Percentiles rank a stretch among this genome's conserved stretches.
These are phyloP conservation scores for Oeneis ivallda DNA, from an alignment of 2,888 invertebrate species.

Conservation along the genomic window DNA sequence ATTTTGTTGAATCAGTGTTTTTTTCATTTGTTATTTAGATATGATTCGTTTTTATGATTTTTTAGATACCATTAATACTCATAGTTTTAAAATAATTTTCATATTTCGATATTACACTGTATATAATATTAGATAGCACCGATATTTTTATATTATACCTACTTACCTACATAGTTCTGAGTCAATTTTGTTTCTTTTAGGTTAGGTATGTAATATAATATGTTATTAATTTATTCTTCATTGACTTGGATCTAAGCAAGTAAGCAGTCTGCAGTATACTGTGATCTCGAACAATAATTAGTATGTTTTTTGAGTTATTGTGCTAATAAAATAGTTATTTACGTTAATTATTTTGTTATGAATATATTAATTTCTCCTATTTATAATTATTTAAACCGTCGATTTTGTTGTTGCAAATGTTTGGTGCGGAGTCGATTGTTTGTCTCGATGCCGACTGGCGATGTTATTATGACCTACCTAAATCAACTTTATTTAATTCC, in stretches of 20 bases:
- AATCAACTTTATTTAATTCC: no score
- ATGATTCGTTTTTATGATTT: neutral
- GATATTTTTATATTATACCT: neutral
- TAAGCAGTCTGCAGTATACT: no score
- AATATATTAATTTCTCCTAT: no score
- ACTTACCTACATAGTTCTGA: neutral
- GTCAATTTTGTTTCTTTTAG: neutral
- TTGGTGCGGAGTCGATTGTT: no score
- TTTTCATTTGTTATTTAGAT: neutral
- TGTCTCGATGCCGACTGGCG: no score
- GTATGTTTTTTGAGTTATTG: constrained; percentile 75
- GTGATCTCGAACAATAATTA: constrained; percentile 76
- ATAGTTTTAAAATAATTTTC: neutral
- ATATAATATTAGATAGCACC: constrained; percentile 24
- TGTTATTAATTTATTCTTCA: neutral
- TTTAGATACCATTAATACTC: neutral
- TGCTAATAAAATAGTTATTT: constrained; percentile 43
- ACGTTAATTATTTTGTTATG: neutral
- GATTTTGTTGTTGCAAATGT: no score
- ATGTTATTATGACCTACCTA: no score
- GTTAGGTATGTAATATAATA: neutral
- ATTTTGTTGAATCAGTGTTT: neutral
- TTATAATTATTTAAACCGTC: no score
- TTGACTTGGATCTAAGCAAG: constrained; percentile 26
- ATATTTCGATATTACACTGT: constrained; percentile 26